Conservation (phyloP, 1,140 invertebrate species). For the Apis cerana region DNA sequence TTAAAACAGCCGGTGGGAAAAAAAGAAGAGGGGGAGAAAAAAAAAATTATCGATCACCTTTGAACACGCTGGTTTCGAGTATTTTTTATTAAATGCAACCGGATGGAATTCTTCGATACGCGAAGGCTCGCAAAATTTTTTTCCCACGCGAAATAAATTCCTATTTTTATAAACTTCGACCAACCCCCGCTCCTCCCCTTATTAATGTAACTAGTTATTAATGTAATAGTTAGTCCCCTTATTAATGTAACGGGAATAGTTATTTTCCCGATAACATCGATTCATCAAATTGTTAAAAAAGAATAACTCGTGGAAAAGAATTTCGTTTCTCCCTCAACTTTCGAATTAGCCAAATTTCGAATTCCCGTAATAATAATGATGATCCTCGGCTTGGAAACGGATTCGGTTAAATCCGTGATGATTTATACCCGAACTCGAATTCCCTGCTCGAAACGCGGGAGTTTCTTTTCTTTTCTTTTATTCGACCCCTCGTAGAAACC, state of each 20-base stretch:
- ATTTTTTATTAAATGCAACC: not conserved
- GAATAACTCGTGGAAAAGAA: too few relatives aligned
- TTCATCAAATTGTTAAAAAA: too few relatives aligned
- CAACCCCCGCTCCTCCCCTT: not conserved
- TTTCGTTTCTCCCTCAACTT: too few relatives aligned
- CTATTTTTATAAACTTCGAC: not conserved
- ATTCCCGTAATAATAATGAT: not conserved
- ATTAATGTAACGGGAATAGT: not conserved
- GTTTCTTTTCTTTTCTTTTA: slow-evolving; percentile 8
- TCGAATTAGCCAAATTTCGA: not conserved
- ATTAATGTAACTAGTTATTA: not conserved
- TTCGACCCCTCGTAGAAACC: slow-evolving; percentile 4
- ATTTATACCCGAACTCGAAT: slow-evolving; percentile 21
- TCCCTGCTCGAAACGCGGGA: not conserved
- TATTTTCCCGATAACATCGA: too few relatives aligned
- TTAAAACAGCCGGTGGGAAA: too few relatives aligned
- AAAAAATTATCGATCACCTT: slow-evolving; percentile 13
- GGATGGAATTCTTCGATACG: too few relatives aligned
- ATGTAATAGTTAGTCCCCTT: not conserved
- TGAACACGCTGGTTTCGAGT: not conserved
- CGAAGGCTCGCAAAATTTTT: not conserved
- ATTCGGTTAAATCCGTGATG: slow-evolving; percentile 9
- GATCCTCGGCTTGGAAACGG: not conserved
- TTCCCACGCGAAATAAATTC: not conserved
- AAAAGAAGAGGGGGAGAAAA: not conserved